phyloP scores from a whole-genome alignment of 2,888 invertebrate genomes.

The Drosophila conformis region DNA sequence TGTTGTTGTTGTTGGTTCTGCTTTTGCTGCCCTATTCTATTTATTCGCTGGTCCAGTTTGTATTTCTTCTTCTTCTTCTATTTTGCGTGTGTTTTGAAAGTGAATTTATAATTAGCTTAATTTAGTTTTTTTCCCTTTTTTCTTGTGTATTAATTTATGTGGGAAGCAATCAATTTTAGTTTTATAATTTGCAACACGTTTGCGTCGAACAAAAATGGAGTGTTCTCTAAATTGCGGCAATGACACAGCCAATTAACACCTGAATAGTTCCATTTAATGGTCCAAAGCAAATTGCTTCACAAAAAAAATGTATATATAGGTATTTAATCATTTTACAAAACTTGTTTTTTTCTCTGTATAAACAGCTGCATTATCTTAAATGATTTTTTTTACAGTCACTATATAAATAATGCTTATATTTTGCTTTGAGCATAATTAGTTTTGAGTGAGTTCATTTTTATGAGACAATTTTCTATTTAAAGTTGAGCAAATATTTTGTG shows the following conservation, averaged over 20 bases:
- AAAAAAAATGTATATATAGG: not conserved
- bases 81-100: constrained; percentile 54
- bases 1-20: constrained; percentile 9
- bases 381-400: not conserved
- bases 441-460: constrained; percentile 1
- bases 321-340: constrained; percentile 7
- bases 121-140: not conserved
- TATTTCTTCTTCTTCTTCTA: not conserved
- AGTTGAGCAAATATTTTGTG: not conserved
- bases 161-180: constrained; percentile 46
- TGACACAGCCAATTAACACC: constrained; percentile 46
- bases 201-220: not conserved
- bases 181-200: constrained; percentile 10
- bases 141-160: constrained; percentile 61
- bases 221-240: constrained; percentile 10
- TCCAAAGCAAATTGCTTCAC: not conserved
- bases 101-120: constrained; percentile 69
- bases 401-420: not conserved
- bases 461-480: not conserved
- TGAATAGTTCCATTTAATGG: constrained; percentile 22
- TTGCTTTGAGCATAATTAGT: not conserved
- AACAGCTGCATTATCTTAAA: constrained; percentile 15
- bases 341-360: constrained; percentile 10
- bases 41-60: constrained; percentile 16
- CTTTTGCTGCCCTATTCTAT: constrained; percentile 24